Conservation (phyloP, 2,888 invertebrate species). For the Drosophila percnosoma region DNA sequence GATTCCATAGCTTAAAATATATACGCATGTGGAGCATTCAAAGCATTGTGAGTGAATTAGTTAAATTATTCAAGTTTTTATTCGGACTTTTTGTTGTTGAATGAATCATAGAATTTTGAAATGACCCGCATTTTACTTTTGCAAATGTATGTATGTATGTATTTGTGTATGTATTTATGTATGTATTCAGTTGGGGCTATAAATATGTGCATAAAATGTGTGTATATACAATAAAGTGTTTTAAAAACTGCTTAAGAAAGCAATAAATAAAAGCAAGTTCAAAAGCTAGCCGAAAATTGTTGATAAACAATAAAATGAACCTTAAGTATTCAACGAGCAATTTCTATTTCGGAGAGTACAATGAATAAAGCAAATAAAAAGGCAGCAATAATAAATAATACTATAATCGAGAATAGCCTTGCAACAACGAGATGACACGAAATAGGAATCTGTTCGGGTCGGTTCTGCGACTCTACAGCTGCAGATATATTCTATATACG, state of each 20-base stretch:
- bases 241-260: constrained; percentile 2
- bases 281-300: constrained; percentile 40
- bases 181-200: neutral
- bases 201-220: neutral
- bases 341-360: constrained; percentile 20
- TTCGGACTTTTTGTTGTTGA: neutral
- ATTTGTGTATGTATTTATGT: no score
- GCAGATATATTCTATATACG: neutral
- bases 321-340: constrained; percentile 25
- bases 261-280: constrained; percentile 4
- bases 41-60: neutral
- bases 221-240: constrained; percentile 6
- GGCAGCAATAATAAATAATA: constrained; percentile 19
- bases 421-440: constrained; percentile 33
- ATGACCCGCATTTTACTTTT: constrained; percentile 9
- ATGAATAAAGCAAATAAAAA: constrained; percentile 14
- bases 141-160: neutral
- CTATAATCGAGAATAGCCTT: constrained; percentile 19
- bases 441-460: constrained; percentile 23
- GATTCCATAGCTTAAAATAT: neutral
- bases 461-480: neutral
- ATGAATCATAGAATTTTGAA: neutral
- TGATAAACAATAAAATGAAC: constrained; percentile 60
- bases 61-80: neutral
- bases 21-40: no score